phyloP scores from a whole-genome alignment of 1,140 invertebrate species.

The Octopus sinensis region DNA sequence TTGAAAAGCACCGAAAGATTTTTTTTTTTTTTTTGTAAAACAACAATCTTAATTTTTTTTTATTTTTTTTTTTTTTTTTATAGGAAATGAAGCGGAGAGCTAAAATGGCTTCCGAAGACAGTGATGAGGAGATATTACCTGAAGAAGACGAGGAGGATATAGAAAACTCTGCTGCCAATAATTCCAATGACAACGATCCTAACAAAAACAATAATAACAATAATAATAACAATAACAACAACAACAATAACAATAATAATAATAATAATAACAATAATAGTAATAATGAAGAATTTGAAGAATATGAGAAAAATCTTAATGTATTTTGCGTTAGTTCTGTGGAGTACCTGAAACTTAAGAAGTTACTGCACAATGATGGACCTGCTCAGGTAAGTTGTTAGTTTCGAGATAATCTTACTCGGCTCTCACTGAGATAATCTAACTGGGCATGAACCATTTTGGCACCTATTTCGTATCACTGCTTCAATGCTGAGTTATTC shows the following conservation, averaged over 20 bases:
- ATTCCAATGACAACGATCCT: not conserved
- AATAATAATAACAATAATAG: conserved; percentile 24
- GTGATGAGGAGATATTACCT: conserved; percentile 25
- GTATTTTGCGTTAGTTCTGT: conserved; percentile 35
- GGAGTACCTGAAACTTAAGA: conserved; percentile 34
- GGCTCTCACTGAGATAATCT: too few relatives aligned
- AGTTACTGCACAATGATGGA: conserved; percentile 26
- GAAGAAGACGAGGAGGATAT: conserved; percentile 23
- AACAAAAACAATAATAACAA: conserved; percentile 18
- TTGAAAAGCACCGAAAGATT: too few relatives aligned
- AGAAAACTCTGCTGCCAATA: conserved; percentile 24
- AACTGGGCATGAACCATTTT: too few relatives aligned
- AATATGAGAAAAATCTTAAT: conserved; percentile 25
- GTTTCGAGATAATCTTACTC: too few relatives aligned
- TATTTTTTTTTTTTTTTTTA: too few relatives aligned
- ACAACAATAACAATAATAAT: conserved; percentile 20
- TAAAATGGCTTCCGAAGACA: conserved; percentile 18
- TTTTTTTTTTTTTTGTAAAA: too few relatives aligned
- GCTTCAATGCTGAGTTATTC: too few relatives aligned
- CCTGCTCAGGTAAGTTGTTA: conserved; percentile 25
- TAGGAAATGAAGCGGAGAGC: conserved; percentile 27
- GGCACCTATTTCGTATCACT: too few relatives aligned
- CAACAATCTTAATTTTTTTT: too few relatives aligned
- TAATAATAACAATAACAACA: conserved; percentile 7
- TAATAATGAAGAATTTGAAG: not conserved